phyloP scores from a whole-genome alignment of 2,888 invertebrate species.

The Dicranocentrus wangi region DNA sequence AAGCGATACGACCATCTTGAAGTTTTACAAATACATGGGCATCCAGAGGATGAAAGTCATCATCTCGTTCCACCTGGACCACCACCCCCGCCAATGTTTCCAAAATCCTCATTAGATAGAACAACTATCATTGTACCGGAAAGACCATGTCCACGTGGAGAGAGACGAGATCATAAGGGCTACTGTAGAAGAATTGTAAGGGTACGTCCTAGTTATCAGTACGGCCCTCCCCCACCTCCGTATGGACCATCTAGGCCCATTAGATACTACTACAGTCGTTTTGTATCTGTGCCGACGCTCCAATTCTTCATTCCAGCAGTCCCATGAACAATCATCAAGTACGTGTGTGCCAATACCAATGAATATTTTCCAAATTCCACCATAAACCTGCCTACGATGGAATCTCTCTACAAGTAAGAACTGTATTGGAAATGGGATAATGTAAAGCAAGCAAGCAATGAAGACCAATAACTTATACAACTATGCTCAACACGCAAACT shows the following conservation, averaged over 20 bases:
- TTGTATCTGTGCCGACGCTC: conserved; percentile 71
- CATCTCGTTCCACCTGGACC: conserved; percentile 40
- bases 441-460: too few relatives aligned
- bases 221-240: conserved; percentile 64
- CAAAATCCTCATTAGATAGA: conserved; percentile 60
- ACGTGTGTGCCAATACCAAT: too few relatives aligned
- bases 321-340: too few relatives aligned
- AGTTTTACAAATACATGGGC: conserved; percentile 40
- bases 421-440: too few relatives aligned
- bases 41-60: conserved; percentile 31
- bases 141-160: conserved; percentile 66
- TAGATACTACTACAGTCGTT: conserved; percentile 70
- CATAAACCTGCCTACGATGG: too few relatives aligned
- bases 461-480: too few relatives aligned
- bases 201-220: conserved; percentile 65
- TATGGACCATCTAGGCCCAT: conserved; percentile 59
- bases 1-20: conserved; percentile 62
- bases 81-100: conserved; percentile 54
- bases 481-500: too few relatives aligned
- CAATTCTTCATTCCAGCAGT: conserved; percentile 70
- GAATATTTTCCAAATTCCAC: too few relatives aligned
- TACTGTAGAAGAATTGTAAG: conserved; percentile 70
- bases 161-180: conserved; percentile 69
- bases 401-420: too few relatives aligned
- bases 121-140: conserved; percentile 72